Percentiles rank a stretch among this genome's conserved stretches.
Evolutionary conservation across 2,797 vertebrate species (phyloP).

Genomic region (Premnoplex brunnescens): DNA sequence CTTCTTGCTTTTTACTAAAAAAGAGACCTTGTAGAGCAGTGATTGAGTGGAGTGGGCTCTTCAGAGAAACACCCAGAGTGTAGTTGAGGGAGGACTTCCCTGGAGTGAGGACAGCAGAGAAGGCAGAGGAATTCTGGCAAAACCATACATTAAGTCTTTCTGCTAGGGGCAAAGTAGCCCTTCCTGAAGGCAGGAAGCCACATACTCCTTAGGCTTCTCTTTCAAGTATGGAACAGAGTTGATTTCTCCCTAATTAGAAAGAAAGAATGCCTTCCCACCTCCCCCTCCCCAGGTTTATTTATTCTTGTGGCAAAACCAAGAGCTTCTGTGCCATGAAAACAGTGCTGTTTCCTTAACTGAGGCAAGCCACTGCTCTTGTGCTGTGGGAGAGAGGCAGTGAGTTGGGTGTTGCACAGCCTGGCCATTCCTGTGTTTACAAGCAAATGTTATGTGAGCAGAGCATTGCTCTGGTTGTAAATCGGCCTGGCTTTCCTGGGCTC

Average conservation of each 20-base stretch:
- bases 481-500: neutral
- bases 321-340: neutral
- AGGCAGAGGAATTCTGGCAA: neutral
- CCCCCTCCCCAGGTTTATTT: neutral
- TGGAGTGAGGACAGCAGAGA: neutral
- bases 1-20: neutral
- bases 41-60: neutral
- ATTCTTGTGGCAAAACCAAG: neutral
- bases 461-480: neutral
- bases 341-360: neutral
- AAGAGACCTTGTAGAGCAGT: neutral
- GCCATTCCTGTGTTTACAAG: neutral
- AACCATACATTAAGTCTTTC: neutral
- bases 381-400: fast-evolving
- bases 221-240: neutral
- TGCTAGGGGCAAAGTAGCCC: neutral
- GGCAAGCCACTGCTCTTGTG: neutral
- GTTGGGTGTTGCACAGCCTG: neutral
- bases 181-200: neutral
- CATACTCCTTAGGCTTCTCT: neutral
- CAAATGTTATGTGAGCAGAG: neutral
- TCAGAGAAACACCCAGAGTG: neutral
- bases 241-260: neutral
- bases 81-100: neutral
- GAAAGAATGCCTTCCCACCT: neutral